Percentiles rank a stretch among this genome's conserved stretches.
phyloP scores from a whole-genome alignment of 2,113 vertebrate genomes.

The Megalops atlanticus region DNA sequence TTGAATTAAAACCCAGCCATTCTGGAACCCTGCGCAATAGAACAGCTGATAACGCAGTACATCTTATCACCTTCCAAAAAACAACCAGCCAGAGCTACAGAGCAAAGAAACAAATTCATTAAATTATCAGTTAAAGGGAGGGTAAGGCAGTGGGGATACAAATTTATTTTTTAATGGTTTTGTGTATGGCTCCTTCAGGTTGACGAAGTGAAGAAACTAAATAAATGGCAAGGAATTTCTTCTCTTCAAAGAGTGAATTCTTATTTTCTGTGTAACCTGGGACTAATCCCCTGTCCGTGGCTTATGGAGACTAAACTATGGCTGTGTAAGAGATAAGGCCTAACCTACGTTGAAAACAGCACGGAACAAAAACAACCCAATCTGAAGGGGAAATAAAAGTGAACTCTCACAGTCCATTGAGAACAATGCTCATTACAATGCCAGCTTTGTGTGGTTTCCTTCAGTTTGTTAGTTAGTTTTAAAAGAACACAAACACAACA shows the following conservation, averaged over 20 bases:
- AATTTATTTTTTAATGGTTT: neutral
- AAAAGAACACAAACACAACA: no score
- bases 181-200: neutral
- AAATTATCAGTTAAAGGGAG: neutral
- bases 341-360: no score
- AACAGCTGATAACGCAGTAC: neutral
- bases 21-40: neutral
- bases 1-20: neutral
- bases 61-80: neutral
- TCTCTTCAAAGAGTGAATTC: neutral
- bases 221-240: neutral
- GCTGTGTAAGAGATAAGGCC: no score
- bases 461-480: no score
- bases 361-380: no score
- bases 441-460: no score
- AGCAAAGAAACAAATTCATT: neutral
- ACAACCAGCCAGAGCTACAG: neutral
- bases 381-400: no score
- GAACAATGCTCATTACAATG: no score
- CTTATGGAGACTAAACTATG: no score
- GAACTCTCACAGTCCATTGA: no score
- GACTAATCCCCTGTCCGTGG: no score
- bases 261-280: no score
- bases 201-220: neutral
- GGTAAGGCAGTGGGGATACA: neutral